Conservation (phyloP, 2,888 invertebrate species). For the Octonoba sinensis region DNA sequence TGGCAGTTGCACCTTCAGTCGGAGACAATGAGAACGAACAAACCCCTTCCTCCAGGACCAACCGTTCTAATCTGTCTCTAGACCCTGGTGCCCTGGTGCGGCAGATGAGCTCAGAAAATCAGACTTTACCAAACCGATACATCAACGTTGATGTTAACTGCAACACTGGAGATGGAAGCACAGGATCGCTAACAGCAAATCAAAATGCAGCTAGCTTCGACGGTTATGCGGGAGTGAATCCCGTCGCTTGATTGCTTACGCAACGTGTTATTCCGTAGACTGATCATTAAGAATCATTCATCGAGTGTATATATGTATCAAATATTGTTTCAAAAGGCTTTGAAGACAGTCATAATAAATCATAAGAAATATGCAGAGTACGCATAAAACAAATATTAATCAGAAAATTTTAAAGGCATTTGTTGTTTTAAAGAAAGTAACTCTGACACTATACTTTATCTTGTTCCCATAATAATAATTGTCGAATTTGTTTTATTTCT, state of each 20-base stretch:
- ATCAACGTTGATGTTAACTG: constrained; percentile 62
- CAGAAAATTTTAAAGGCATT: no score
- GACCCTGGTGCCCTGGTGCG: constrained; percentile 38
- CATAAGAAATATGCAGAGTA: no score
- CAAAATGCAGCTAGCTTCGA: constrained; percentile 38
- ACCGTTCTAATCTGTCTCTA: constrained; percentile 47
- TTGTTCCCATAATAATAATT: no score
- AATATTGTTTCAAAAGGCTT: no score
- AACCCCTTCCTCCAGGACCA: constrained; percentile 5
- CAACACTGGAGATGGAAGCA: constrained; percentile 38
- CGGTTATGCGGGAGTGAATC: constrained; percentile 58
- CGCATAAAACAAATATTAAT: no score
- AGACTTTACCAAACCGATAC: constrained; percentile 32
- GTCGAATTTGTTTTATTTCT: no score
- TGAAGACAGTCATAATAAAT: no score
- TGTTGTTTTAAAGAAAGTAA: no score
- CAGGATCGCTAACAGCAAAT: constrained; percentile 19
- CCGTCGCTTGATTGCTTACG: constrained; percentile 43
- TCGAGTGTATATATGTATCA: no score
- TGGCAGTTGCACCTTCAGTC: constrained; percentile 43
- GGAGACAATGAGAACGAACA: constrained; percentile 36
- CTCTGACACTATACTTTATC: no score
- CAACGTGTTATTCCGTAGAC: no score
- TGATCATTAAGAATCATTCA: no score
- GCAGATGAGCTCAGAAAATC: constrained; percentile 26